A percentile compares a stretch with the other conserved stretches of the same genome.
phyloP scores from a whole-genome alignment of 2,888 invertebrate species.

The Spodoptera picta region DNA sequence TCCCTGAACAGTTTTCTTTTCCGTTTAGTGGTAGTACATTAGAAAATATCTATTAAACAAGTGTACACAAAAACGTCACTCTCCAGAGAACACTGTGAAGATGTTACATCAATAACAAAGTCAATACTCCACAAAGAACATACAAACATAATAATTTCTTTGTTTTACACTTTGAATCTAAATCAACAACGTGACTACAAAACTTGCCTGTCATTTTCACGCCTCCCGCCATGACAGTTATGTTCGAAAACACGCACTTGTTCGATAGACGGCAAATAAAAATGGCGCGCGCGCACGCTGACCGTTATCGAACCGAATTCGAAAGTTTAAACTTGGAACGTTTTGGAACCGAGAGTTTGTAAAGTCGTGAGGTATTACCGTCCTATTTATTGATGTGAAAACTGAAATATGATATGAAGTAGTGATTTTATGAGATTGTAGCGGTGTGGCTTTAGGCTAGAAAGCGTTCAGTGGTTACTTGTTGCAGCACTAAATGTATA shows the following conservation, averaged over 20 bases:
- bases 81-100: no score
- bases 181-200: constrained; percentile 25
- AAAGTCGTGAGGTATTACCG: constrained; percentile 12
- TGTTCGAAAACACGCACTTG: constrained; percentile 28
- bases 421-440: neutral
- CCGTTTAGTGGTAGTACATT: no score
- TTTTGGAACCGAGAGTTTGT: constrained; percentile 5
- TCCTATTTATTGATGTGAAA: constrained; percentile 5
- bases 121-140: constrained; percentile 1
- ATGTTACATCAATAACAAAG: constrained; percentile 1
- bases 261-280: constrained; percentile 35
- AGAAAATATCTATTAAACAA: no score
- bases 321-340: constrained; percentile 32
- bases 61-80: no score
- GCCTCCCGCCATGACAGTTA: constrained; percentile 44
- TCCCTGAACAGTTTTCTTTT: no score
- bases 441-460: no score
- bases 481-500: no score
- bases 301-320: constrained; percentile 49
- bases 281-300: constrained; percentile 40
- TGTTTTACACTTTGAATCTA: constrained; percentile 25
- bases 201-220: constrained; percentile 30
- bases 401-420: neutral
- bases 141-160: constrained; percentile 26
- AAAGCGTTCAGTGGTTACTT: no score